Evolutionary conservation across 2,888 invertebrate species (phyloP), one percentile per base, ranked within the genome.

Genomic region (Pseudococcus jackbeardsleyi): DNA sequence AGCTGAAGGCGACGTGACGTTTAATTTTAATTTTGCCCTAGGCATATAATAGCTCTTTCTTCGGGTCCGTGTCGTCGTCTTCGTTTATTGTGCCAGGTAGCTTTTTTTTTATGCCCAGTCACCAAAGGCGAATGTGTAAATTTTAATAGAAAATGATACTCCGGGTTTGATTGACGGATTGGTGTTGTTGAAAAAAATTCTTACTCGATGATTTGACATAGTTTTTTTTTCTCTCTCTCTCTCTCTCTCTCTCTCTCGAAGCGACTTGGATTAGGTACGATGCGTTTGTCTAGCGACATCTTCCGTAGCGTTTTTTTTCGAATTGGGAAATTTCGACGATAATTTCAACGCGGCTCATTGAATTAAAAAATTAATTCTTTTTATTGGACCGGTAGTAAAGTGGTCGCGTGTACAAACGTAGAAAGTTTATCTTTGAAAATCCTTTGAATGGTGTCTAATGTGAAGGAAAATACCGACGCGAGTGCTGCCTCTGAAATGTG

Each of bases 311-410:
- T 64, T 64, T 7, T 64, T 7, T 64, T 7, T 64, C 11, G 9
- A 64, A 64, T 64, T 64, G 64, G 64, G 7, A 64, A 64, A 64
- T 22, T 64, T 22, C n/a, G 64, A 64, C 64, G 9, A 64, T 19
- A 19, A 59, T 64, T 64, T 64, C 22, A 12, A 64, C 22, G 22
- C 64, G 64, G 64, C 22, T 64, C 64, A 64, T 64, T 64, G 64
- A 64, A 64, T 64, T 19, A 64, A 64, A 64, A 64, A 64, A 64
- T 64, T 64, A 64, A 64, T 64, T 64, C 64, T 64, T 64, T 64
- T 9, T 64, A 64, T 12, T 64, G 11, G 8, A 22, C 19, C 26
- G 26, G 22, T n/a, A 59, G 15, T 12, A n/a, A 59, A 59, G 59
- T 59, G 4, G 17, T 59, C 59, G 17, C n/a, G 64, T 64, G 64